Percentiles rank a stretch among this genome's conserved stretches.
Evolutionary conservation across 2,797 vertebrate species (phyloP).

Genomic region (Rhinatrema bivittatum): DNA sequence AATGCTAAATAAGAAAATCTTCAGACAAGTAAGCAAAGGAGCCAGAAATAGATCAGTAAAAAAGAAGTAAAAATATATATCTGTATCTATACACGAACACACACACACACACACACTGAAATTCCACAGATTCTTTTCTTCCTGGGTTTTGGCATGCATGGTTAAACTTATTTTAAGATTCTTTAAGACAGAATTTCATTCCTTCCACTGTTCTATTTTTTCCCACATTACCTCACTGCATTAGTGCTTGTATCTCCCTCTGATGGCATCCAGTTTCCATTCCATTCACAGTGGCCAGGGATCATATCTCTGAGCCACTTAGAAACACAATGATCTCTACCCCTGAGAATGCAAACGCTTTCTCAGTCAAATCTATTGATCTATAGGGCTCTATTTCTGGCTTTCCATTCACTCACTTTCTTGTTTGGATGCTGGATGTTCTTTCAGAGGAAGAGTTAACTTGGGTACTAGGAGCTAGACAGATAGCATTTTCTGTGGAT

Average conservation of each 20-base stretch:
- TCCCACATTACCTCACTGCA: slow-evolving; percentile 63
- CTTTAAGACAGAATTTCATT: slow-evolving; percentile 45
- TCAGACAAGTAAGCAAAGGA: too few relatives aligned
- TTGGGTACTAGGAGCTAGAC: slow-evolving; percentile 22
- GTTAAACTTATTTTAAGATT: slow-evolving; percentile 65
- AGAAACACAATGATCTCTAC: slow-evolving; percentile 80
- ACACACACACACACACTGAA: too few relatives aligned
- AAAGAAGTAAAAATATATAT: too few relatives aligned
- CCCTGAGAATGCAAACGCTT: slow-evolving; percentile 79
- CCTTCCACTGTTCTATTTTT: slow-evolving; percentile 61
- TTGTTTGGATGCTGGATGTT: slow-evolving; percentile 33
- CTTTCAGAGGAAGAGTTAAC: slow-evolving; percentile 41
- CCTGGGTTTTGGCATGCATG: too few relatives aligned
- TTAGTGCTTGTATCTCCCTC: slow-evolving; percentile 54
- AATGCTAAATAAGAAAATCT: too few relatives aligned
- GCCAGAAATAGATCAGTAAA: too few relatives aligned
- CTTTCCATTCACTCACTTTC: slow-evolving; percentile 60
- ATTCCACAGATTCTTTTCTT: too few relatives aligned
- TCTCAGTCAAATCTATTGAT: slow-evolving; percentile 82
- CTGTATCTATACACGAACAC: too few relatives aligned
- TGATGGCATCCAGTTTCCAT: slow-evolving; percentile 71
- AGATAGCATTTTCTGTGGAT: slow-evolving; percentile 33
- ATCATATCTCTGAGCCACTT: slow-evolving; percentile 85
- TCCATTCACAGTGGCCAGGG: slow-evolving; percentile 67
- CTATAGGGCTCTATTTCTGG: slow-evolving; percentile 81